A percentile compares a stretch with the other conserved stretches of the same genome.
Evolutionary conservation across 2,797 vertebrate genomes (phyloP).

Genomic region (Etheostoma perlongum): DNA sequence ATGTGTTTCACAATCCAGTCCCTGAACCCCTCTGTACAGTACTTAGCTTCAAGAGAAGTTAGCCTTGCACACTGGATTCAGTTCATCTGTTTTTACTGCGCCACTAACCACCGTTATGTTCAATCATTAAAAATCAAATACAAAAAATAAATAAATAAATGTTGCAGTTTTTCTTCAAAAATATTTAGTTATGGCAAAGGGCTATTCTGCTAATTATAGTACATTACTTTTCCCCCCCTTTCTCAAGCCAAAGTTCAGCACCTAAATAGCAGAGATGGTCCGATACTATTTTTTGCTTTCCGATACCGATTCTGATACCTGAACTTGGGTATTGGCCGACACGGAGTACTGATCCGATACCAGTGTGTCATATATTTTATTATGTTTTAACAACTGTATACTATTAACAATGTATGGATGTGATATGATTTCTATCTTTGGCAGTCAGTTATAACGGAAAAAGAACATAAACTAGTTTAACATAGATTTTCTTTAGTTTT

Average conservation of each 20-base stretch:
- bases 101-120: not conserved
- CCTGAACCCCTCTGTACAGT: constrained; percentile 43
- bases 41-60: constrained; percentile 28
- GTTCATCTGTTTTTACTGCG: constrained; percentile 13
- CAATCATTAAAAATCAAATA: not conserved
- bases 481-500: no score
- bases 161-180: not conserved
- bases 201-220: not conserved
- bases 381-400: no score
- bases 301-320: no score
- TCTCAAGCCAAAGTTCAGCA: not conserved
- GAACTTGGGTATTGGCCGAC: no score
- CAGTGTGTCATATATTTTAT: no score
- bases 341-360: no score
- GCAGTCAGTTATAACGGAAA: no score
- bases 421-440: no score
- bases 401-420: no score
- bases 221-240: no score
- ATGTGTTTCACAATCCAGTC: constrained; percentile 49
- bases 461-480: no score
- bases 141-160: not conserved
- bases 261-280: not conserved
- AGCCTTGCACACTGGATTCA: constrained; percentile 17
- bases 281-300: no score
- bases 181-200: not conserved